Conservation (phyloP, 2,797 vertebrate species). For the Neosilurus hyrtlii region DNA sequence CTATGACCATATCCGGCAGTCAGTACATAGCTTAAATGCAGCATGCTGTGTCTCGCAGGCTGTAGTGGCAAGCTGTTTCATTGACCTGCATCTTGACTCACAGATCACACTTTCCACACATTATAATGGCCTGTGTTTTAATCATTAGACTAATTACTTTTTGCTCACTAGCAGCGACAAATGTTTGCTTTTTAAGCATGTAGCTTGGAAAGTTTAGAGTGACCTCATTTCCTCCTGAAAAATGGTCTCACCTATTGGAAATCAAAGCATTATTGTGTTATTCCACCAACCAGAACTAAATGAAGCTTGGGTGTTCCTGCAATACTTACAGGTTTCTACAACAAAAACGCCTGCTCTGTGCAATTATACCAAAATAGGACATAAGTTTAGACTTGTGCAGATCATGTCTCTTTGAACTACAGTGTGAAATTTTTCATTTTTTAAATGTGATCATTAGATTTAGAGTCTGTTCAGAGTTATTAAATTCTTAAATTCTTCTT, state of each 20-base stretch:
- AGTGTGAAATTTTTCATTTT: not conserved
- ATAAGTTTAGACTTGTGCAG: not conserved
- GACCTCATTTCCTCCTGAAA: not conserved
- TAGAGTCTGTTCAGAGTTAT: not conserved
- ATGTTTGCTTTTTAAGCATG: not conserved
- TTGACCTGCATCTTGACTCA: slow-evolving; percentile 2
- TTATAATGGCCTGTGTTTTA: not conserved
- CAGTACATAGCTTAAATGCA: not conserved
- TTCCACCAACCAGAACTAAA: not conserved
- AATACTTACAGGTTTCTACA: not conserved
- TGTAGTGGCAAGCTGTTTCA: not conserved
- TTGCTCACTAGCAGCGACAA: not conserved
- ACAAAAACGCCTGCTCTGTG: not conserved
- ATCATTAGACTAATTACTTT: not conserved
- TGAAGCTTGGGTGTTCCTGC: not conserved
- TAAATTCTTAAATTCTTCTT: too few relatives aligned
- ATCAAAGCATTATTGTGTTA: not conserved
- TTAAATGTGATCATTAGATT: not conserved
- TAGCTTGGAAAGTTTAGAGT: not conserved
- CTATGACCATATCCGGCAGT: not conserved
- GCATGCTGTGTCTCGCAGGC: not conserved
- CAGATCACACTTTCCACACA: slow-evolving; percentile 3
- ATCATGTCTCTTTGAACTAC: not conserved
- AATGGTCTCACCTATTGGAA: not conserved
- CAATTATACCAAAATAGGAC: not conserved